A percentile compares a stretch with the other conserved stretches of the same genome.
These are phyloP conservation scores for Diorhabda elongata DNA, from an alignment of 1,140 invertebrate species.

Conservation along the genomic window DNA sequence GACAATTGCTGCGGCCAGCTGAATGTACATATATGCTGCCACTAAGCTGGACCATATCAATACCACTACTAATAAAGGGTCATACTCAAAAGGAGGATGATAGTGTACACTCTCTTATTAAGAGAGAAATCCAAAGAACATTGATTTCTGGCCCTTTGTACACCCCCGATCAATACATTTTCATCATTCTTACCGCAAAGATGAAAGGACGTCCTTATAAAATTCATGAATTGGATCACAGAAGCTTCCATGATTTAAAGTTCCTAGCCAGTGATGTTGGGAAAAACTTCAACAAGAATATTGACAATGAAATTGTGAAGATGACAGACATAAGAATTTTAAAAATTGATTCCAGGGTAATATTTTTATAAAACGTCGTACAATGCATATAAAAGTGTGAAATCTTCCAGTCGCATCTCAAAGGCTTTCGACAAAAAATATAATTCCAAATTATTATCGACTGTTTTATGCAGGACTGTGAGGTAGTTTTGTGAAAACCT, in stretches of 20 bases:
- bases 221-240: conserved; percentile 33
- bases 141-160: conserved; percentile 37
- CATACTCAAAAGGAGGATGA: conserved; percentile 44
- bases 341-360: background rate
- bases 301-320: conserved; percentile 4
- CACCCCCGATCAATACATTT: conserved; percentile 31
- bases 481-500: background rate
- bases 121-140: conserved; percentile 40
- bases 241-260: conserved; percentile 32
- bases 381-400: background rate
- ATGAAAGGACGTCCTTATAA: conserved; percentile 34
- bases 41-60: conserved; percentile 33
- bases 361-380: background rate
- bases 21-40: conserved; percentile 42
- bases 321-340: conserved; percentile 12
- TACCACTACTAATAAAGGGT: conserved; percentile 41
- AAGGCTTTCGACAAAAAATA: background rate
- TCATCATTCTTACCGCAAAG: conserved; percentile 34
- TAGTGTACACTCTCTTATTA: conserved; percentile 34
- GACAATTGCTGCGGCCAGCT: conserved; percentile 48
- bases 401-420: background rate
- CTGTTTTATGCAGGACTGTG: background rate
- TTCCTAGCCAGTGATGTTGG: conserved; percentile 1
- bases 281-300: conserved; percentile 14
- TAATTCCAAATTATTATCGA: conserved; percentile 7